Percentiles rank a stretch among this genome's conserved stretches.
phyloP scores from a whole-genome alignment of 2,113 vertebrate species.

The Boulengeromyrus knoepffleri region DNA sequence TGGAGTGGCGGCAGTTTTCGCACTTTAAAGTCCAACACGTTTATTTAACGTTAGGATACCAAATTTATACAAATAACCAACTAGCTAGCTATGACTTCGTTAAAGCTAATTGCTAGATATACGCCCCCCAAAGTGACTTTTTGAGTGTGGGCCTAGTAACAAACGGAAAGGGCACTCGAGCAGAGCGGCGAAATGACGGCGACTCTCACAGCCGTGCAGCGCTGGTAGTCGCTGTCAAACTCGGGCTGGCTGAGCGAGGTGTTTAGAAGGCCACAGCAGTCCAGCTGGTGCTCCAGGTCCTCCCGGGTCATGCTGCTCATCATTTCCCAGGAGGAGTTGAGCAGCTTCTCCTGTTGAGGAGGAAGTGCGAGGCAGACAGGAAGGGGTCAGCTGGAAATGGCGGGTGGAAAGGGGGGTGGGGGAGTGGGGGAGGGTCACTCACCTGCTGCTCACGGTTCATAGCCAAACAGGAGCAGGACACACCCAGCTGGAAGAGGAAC shows the following conservation, averaged over 20 bases:
- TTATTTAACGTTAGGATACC: not conserved
- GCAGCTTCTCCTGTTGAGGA: conserved; percentile 60
- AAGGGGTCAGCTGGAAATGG: not conserved
- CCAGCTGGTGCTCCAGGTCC: conserved; percentile 66
- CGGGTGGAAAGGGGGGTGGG: not conserved
- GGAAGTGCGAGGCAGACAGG: not conserved
- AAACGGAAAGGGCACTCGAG: not conserved
- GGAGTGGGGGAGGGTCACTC: not conserved
- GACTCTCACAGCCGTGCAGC: conserved; percentile 64
- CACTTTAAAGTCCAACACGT: not conserved
- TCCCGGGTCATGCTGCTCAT: conserved; percentile 58
- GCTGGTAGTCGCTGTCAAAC: conserved; percentile 44
- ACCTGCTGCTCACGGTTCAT: conserved; percentile 80
- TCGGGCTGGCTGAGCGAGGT: conserved; percentile 17
- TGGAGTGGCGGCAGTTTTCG: not conserved
- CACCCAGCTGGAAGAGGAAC: conserved; percentile 81
- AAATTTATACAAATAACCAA: not conserved
- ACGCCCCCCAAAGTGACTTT: not conserved
- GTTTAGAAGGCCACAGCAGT: conserved; percentile 83
- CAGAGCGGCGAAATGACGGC: not conserved
- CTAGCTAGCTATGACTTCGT: not conserved
- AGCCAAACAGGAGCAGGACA: conserved; percentile 85
- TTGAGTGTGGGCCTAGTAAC: not conserved
- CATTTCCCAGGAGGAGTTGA: conserved; percentile 66
- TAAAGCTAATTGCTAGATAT: not conserved